Evolutionary conservation across 1,140 invertebrate species (phyloP).

Genomic region (Euura lappo): DNA sequence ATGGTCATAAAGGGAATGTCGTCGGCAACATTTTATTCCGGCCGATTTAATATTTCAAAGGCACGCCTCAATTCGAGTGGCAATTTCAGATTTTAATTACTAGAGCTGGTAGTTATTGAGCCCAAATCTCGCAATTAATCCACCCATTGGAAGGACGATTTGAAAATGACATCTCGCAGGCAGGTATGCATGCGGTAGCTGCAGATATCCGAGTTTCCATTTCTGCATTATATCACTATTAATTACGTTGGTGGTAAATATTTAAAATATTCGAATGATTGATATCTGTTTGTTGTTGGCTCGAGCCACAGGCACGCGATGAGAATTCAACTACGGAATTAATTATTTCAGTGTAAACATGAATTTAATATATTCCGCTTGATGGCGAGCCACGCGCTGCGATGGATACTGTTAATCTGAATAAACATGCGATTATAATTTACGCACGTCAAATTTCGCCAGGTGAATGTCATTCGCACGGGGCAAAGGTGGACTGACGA

Average conservation of each 20-base stretch:
- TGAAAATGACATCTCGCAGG: neutral
- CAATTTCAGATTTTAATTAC: constrained; percentile 1
- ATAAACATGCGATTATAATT: neutral
- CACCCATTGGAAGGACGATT: neutral
- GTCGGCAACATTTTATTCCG: neutral
- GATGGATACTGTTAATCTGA: neutral
- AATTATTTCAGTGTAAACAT: constrained; percentile 54
- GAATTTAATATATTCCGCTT: constrained; percentile 54
- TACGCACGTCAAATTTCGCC: neutral
- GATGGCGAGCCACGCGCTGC: constrained; percentile 26
- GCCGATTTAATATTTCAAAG: constrained; percentile 2
- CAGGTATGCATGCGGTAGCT: neutral
- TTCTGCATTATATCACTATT: constrained; percentile 42
- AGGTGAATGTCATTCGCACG: too few relatives aligned
- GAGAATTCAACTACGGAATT: constrained; percentile 48
- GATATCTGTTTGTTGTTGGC: constrained; percentile 38
- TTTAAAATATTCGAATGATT: constrained; percentile 42
- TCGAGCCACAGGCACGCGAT: constrained; percentile 22
- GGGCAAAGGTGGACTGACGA: neutral
- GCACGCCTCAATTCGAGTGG: neutral
- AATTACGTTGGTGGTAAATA: constrained; percentile 44
- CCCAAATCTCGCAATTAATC: neutral
- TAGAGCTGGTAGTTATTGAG: neutral
- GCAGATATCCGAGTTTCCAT: neutral
- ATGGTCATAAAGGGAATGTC: neutral